Conservation (phyloP, 1,140 invertebrate species). For the Steinernema feltiae region DNA sequence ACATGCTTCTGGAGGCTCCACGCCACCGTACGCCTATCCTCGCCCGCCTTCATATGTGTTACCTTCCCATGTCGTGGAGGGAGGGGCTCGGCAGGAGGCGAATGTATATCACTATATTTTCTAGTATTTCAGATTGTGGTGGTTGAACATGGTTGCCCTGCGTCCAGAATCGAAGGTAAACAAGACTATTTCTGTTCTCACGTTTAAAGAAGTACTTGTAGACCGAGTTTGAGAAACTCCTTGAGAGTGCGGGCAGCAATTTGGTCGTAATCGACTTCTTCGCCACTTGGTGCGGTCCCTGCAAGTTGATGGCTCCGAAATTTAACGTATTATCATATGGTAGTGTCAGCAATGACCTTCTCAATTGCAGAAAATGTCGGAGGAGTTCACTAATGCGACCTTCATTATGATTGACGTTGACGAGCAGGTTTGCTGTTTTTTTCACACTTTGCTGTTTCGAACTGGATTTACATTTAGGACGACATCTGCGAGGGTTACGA, state of each 20-base stretch:
- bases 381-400: conserved; percentile 39
- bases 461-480: conserved; percentile 32
- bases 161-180: neutral
- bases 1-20: no score
- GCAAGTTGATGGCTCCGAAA: conserved; percentile 79
- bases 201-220: neutral
- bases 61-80: neutral
- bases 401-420: conserved; percentile 52
- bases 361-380: conserved; percentile 43
- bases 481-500: conserved; percentile 45
- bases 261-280: conserved; percentile 78
- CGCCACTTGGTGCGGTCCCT: conserved; percentile 73
- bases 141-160: neutral
- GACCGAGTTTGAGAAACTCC: conserved; percentile 63
- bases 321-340: no score
- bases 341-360: no score
- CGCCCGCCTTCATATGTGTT: no score
- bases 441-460: neutral
- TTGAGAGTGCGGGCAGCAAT: conserved; percentile 69
- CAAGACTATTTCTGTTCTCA: neutral
- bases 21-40: no score
- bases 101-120: neutral
- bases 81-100: neutral
- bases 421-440: conserved; percentile 35
- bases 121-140: conserved; percentile 10